Percentiles rank a stretch among this genome's conserved stretches.
These are phyloP conservation scores for Tenthredo livida DNA, from an alignment of 2,888 invertebrate genomes.

Conservation along the genomic window DNA sequence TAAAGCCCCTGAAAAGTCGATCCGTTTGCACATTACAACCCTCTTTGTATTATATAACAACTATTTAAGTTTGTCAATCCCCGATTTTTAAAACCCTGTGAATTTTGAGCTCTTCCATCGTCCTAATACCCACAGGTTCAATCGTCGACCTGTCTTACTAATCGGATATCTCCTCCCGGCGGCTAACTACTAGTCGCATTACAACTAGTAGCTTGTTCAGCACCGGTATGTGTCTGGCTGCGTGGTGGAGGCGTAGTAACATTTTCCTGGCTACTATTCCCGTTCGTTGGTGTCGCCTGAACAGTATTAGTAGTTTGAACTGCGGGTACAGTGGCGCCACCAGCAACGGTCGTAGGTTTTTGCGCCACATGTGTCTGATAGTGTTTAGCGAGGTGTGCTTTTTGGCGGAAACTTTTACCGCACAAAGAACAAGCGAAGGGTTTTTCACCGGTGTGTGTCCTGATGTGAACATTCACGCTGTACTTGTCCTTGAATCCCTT, in stretches of 20 bases:
- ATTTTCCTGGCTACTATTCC: slow-evolving; percentile 56
- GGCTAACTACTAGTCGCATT: slow-evolving; percentile 57
- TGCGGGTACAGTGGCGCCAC: slow-evolving; percentile 78
- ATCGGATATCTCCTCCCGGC: neutral
- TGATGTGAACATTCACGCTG: slow-evolving; percentile 97
- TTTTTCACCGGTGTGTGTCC: slow-evolving; percentile 98
- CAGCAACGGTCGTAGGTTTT: slow-evolving; percentile 85
- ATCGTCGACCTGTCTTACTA: neutral
- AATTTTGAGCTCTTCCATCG: neutral
- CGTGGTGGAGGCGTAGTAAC: slow-evolving; percentile 54
- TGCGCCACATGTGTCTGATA: slow-evolving; percentile 96
- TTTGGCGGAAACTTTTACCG: slow-evolving; percentile 95
- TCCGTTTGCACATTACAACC: neutral
- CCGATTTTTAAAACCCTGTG: slow-evolving; percentile 1
- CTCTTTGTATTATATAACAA: neutral
- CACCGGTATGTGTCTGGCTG: slow-evolving; percentile 39
- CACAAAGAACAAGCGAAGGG: slow-evolving; percentile 97
- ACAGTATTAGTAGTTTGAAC: slow-evolving; percentile 54
- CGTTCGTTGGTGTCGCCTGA: slow-evolving; percentile 57
- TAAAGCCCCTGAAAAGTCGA: neutral
- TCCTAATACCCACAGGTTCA: too few relatives aligned
- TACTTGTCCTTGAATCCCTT: slow-evolving; percentile 98
- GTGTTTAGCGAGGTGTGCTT: slow-evolving; percentile 95
- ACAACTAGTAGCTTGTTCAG: slow-evolving; percentile 50
- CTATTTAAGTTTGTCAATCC: neutral